A percentile compares a stretch with the other conserved stretches of the same genome.
Evolutionary conservation across 2,888 invertebrate genomes (phyloP).

Genomic region (Sesamia inferens): DNA sequence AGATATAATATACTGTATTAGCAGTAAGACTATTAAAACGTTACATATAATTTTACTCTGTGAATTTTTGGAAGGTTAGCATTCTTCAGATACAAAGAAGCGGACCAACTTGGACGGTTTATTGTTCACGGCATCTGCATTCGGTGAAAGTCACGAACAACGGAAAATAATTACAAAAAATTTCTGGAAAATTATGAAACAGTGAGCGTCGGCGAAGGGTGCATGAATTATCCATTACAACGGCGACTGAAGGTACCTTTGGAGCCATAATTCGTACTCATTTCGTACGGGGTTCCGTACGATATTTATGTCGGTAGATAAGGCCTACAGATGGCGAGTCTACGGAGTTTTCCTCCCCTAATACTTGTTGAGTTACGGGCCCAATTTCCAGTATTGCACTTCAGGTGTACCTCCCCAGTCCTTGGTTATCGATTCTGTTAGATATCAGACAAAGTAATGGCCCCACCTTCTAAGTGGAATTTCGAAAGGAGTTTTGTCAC

Average conservation of each 20-base stretch:
- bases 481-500: slow-evolving; percentile 55
- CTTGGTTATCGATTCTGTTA: slow-evolving; percentile 61
- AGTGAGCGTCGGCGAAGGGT: slow-evolving; percentile 77
- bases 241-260: slow-evolving; percentile 82
- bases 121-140: slow-evolving; percentile 54
- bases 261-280: slow-evolving; percentile 86
- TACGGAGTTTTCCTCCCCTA: slow-evolving; percentile 87
- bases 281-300: slow-evolving; percentile 82
- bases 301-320: slow-evolving; percentile 88
- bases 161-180: slow-evolving; percentile 83
- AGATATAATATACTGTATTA: slow-evolving; percentile 7
- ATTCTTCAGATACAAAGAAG: slow-evolving; percentile 30
- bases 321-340: slow-evolving; percentile 88
- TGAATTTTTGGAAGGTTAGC: background rate
- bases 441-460: slow-evolving; percentile 53
- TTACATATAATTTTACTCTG: background rate
- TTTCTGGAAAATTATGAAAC: slow-evolving; percentile 83
- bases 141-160: slow-evolving; percentile 72
- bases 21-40: background rate
- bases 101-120: slow-evolving; percentile 52
- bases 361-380: slow-evolving; percentile 90
- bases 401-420: slow-evolving; percentile 79
- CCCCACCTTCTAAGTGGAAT: slow-evolving; percentile 34
- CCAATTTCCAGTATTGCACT: slow-evolving; percentile 88
- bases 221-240: slow-evolving; percentile 89